phyloP scores from a whole-genome alignment of 2,113 vertebrate species.

The Perca fluviatilis region DNA sequence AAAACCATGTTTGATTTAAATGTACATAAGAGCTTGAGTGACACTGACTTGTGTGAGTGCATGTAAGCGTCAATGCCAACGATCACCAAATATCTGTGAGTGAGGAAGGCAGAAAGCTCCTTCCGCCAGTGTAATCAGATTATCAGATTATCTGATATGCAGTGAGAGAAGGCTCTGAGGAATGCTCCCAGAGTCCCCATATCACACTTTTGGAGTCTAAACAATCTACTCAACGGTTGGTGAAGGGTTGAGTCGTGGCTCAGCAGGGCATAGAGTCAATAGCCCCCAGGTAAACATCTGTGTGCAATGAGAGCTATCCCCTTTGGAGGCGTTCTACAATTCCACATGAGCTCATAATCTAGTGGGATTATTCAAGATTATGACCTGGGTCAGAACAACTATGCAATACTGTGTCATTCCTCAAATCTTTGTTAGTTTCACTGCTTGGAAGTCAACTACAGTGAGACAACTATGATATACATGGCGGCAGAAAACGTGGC shows the following conservation, averaged over 20 bases:
- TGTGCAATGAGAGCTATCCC: constrained; percentile 17
- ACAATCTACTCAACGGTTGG: constrained; percentile 23
- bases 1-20: neutral
- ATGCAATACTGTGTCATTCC: constrained; percentile 43
- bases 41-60: neutral
- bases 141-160: constrained; percentile 67
- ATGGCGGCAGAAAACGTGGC: neutral
- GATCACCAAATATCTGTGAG: constrained; percentile 18
- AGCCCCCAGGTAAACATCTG: constrained; percentile 44
- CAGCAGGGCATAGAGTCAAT: constrained; percentile 33
- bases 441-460: constrained; percentile 22
- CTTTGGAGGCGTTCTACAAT: constrained; percentile 39
- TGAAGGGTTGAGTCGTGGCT: constrained; percentile 43
- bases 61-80: neutral
- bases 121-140: constrained; percentile 71
- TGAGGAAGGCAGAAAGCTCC: constrained; percentile 49
- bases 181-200: constrained; percentile 28
- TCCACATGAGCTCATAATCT: constrained; percentile 58
- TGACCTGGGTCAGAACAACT: constrained; percentile 45
- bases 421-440: constrained; percentile 44
- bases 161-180: constrained; percentile 32
- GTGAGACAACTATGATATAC: neutral
- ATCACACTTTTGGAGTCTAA: constrained; percentile 43
- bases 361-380: constrained; percentile 56
- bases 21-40: neutral